These are phyloP conservation scores for Fratercula arctica DNA, from an alignment of 2,797 vertebrate species.

Conservation along the genomic window DNA sequence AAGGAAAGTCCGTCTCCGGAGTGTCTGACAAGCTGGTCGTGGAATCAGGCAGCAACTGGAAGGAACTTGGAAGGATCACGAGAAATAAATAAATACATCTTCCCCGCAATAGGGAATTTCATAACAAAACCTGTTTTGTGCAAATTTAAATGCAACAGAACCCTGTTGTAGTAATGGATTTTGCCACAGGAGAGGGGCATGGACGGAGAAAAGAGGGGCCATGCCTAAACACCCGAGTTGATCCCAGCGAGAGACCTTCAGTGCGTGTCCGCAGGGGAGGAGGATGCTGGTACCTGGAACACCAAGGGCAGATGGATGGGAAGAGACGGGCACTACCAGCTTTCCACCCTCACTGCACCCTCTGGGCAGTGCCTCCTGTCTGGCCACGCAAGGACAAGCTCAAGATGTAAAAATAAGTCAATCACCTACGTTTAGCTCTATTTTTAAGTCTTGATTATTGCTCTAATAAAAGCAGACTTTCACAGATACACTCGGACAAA, in stretches of 20 bases:
- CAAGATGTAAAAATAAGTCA: neutral
- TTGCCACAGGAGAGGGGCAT: neutral
- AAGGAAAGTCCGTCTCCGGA: neutral
- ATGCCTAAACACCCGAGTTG: neutral
- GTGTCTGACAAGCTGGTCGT: neutral
- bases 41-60: constrained; percentile 9
- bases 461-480: constrained; percentile 10
- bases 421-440: neutral
- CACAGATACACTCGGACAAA: neutral
- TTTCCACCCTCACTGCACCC: neutral
- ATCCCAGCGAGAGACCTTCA: neutral
- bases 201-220: constrained; percentile 10
- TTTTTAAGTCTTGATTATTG: constrained; percentile 22
- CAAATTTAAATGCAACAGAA: constrained; percentile 47
- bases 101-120: neutral
- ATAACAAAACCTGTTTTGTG: constrained; percentile 32
- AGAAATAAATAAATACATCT: constrained; percentile 36
- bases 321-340: neutral
- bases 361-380: neutral
- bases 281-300: neutral
- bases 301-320: neutral
- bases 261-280: neutral
- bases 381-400: neutral
- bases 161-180: neutral
- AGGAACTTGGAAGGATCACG: neutral